Conservation (phyloP, 2,113 vertebrate species). For the Variabilichromis moorii region DNA sequence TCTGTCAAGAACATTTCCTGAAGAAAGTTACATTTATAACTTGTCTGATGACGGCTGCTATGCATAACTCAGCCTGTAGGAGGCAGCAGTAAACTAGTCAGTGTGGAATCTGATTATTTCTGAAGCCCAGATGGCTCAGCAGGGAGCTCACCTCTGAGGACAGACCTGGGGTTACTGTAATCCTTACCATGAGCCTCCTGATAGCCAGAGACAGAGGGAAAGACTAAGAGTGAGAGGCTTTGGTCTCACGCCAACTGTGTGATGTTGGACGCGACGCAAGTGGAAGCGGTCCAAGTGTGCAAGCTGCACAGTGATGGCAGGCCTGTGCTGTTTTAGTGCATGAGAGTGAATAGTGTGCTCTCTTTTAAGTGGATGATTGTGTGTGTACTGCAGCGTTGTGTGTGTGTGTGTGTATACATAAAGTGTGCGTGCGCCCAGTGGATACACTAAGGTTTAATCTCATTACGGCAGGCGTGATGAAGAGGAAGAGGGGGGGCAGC, state of each 20-base stretch:
- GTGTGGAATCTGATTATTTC: conserved; percentile 15
- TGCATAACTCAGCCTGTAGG: conserved; percentile 9
- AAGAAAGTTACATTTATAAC: not conserved
- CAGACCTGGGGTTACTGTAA: conserved; percentile 62
- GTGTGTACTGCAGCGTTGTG: not conserved
- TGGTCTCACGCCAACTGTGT: conserved; percentile 52
- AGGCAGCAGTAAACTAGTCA: not conserved
- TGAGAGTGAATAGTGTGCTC: conserved; percentile 1
- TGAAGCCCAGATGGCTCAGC: conserved; percentile 60
- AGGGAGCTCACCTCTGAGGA: conserved; percentile 57
- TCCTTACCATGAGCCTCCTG: conserved; percentile 54
- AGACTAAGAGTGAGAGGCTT: conserved; percentile 35
- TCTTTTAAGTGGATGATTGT: conserved; percentile 44
- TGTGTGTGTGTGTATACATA: not conserved
- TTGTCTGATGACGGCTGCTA: not conserved
- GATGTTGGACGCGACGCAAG: not conserved
- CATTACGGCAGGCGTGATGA: conserved; percentile 65
- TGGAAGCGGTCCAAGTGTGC: conserved; percentile 50
- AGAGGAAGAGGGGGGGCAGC: conserved; percentile 31
- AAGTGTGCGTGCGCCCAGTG: conserved; percentile 23
- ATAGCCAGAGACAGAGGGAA: conserved; percentile 38
- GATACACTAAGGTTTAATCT: conserved; percentile 66
- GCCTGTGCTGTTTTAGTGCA: conserved; percentile 25
- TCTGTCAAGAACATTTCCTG: not conserved
- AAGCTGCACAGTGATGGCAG: conserved; percentile 22